Base-by-base conservation (phyloP, 1,140 invertebrate species). In the Anadara kagoshimensis region DNA sequence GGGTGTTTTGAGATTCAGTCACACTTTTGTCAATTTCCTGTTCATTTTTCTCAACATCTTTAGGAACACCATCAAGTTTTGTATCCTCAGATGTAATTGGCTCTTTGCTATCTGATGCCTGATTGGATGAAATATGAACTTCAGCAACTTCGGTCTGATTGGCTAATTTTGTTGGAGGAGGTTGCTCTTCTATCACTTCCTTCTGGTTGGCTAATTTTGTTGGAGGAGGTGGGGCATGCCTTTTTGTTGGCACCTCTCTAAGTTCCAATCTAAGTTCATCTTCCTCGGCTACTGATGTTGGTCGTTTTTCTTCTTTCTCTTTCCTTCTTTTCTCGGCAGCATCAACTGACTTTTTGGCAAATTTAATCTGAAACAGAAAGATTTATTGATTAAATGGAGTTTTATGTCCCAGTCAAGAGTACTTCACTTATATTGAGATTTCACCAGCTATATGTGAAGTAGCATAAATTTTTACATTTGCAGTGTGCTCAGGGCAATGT, bases 321-420 rank as follows among this genome's bases (percentile, higher is more conserved):
- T 81, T 80, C 59, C 79, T 81, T 29, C 81, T 73, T 45, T 82
- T 76, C 56, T 85, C 85, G 12, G 75, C 75, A 5, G 78, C 77
- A 43, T 81, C 81, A 45, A 75, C 77, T 66, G 78, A 72, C 47
- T 88, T 86, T 71, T 83, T 80, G 14, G 81, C 80, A 68, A 82
- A 69, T 73, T 88, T 87, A 41, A 85, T 85, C 84, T 87, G 70
- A 54, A 78, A 70, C 12, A 63, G 11, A 36, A 73, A 54, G 54
- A 36, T 2, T 36, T 7, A 36, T 36, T 36, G 7, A 36, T 36
- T 36, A 36, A 3, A 36, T 3, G 29, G 29, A 36, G 29, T 36
- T 36, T 36, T 3, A 36, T 7, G 29, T 36, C 29, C 29, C 29
- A 36, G 29, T 36, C 29, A 36, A 36, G 29, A 36, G 7, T 36